Evolutionary conservation across 2,113 vertebrate genomes (phyloP).

Genomic region (Cryptomyrus ogoouensis): DNA sequence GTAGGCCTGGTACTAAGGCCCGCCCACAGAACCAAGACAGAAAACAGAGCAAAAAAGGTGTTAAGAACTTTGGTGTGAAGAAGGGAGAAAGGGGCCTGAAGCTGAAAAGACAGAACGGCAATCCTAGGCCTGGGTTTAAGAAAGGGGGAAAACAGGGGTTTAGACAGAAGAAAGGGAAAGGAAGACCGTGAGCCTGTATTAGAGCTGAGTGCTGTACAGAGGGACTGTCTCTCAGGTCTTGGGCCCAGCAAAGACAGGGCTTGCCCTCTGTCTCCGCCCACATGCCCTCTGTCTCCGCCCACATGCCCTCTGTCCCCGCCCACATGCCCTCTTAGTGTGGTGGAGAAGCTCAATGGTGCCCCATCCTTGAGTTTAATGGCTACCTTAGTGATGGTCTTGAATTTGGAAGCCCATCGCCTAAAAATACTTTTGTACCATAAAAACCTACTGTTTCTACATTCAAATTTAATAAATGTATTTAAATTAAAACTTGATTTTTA

Average conservation of each 20-base stretch:
- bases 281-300: neutral
- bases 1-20: constrained; percentile 2
- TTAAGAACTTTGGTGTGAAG: constrained; percentile 43
- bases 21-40: constrained; percentile 22
- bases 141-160: constrained; percentile 49
- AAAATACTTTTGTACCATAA: neutral
- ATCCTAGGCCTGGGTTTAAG: constrained; percentile 36
- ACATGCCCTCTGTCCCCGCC: neutral
- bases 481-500: neutral
- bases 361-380: neutral
- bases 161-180: constrained; percentile 53
- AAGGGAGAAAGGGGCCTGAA: constrained; percentile 36
- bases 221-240: neutral
- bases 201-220: neutral
- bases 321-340: no score
- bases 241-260: neutral
- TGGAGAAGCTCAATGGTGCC: neutral
- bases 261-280: neutral
- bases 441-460: neutral
- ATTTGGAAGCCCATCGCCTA: neutral
- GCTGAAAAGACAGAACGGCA: constrained; percentile 46
- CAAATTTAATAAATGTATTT: neutral
- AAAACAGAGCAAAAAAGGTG: constrained; percentile 8
- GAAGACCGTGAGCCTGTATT: constrained; percentile 7
- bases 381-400: neutral